phyloP scores from a whole-genome alignment of 2,797 vertebrate species.

The Sebastes jordani region DNA sequence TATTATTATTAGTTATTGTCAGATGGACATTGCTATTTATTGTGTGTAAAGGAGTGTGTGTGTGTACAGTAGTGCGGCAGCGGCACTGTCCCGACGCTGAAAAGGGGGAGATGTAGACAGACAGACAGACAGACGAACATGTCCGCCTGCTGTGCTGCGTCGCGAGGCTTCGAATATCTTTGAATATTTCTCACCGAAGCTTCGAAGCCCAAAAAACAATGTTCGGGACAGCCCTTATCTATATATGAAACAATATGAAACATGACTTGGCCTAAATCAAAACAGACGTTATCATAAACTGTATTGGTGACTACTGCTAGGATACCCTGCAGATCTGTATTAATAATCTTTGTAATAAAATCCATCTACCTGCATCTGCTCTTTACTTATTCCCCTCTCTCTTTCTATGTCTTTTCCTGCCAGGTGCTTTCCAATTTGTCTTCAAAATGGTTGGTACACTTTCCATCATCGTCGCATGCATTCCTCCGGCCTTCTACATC shows the following conservation, averaged over 20 bases:
- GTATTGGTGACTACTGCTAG: not conserved
- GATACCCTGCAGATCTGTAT: not conserved
- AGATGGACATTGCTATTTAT: too few species aligned
- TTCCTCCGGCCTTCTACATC: slow-evolving; percentile 82
- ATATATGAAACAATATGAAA: not conserved
- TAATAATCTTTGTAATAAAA: not conserved
- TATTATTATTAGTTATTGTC: too few species aligned
- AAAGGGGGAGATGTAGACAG: too few species aligned
- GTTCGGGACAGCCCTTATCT: too few species aligned
- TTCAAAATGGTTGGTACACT: slow-evolving; percentile 67
- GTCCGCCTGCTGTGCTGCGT: too few species aligned
- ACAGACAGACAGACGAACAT: too few species aligned
- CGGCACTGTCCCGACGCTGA: too few species aligned
- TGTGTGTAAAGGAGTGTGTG: too few species aligned
- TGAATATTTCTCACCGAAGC: too few species aligned
- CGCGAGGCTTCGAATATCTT: too few species aligned
- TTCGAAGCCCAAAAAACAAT: too few species aligned
- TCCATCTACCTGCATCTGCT: not conserved
- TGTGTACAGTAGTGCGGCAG: too few species aligned
- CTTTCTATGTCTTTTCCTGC: not conserved
- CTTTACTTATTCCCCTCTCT: not conserved
- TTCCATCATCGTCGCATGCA: slow-evolving; percentile 75
- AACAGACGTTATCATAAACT: not conserved
- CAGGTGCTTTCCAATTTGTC: slow-evolving; percentile 85
- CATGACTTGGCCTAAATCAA: not conserved